These are phyloP conservation scores for Daboia siamensis DNA, from an alignment of 2,113 vertebrate genomes.

Conservation along the genomic window DNA sequence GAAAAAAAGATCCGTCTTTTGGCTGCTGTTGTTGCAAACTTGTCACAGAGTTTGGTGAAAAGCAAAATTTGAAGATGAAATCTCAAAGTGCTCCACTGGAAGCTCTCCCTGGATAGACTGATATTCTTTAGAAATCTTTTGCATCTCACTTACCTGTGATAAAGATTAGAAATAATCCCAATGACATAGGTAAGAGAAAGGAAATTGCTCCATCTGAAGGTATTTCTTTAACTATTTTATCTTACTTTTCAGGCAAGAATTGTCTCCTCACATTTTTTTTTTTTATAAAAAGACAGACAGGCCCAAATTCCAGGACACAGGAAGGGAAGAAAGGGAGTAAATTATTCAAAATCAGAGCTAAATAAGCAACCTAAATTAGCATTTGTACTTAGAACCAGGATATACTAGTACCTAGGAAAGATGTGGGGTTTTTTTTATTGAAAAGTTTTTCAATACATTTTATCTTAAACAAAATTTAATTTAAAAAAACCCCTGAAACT, in stretches of 20 bases:
- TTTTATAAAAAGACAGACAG: background rate
- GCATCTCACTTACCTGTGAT: background rate
- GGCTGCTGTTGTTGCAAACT: background rate
- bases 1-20: constrained; percentile 7
- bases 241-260: background rate
- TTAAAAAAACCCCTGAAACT: background rate
- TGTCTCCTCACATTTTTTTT: background rate
- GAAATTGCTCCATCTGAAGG: background rate
- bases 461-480: too few species aligned
- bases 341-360: background rate
- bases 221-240: background rate
- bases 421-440: too few species aligned
- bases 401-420: background rate
- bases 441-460: too few species aligned
- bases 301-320: background rate
- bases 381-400: background rate
- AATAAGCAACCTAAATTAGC: background rate
- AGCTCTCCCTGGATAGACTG: background rate
- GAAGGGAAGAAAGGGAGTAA: background rate
- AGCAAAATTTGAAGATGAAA: background rate
- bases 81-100: background rate
- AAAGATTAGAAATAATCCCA: background rate
- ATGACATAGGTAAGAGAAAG: background rate
- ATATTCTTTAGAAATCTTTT: too few species aligned
- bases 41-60: background rate